Evolutionary conservation across 2,113 vertebrate genomes (phyloP).

Genomic region (Otus sunia): DNA sequence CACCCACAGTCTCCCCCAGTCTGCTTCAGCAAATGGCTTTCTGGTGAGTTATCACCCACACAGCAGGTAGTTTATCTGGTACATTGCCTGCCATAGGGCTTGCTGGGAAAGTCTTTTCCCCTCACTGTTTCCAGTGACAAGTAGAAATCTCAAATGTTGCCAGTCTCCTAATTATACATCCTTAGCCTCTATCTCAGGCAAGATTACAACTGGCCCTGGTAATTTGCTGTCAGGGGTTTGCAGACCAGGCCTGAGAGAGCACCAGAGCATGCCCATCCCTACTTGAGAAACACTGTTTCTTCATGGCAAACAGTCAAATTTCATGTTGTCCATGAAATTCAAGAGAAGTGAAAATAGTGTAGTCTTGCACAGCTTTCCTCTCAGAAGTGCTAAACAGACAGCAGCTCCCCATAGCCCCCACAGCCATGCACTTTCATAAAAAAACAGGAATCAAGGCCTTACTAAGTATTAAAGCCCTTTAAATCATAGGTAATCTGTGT

Average conservation of each 20-base stretch:
- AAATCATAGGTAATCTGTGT: slow-evolving; percentile 57
- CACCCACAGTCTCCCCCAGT: not conserved
- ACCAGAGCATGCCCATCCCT: not conserved
- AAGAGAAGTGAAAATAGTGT: not conserved
- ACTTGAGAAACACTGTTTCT: not conserved
- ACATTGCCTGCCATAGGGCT: not conserved
- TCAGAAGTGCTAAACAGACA: slow-evolving; percentile 45
- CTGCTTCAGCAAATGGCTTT: not conserved
- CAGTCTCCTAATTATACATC: not conserved
- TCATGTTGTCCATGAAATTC: not conserved
- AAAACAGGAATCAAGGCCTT: not conserved
- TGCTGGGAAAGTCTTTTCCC: not conserved
- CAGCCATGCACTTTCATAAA: slow-evolving; percentile 43
- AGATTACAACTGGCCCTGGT: not conserved
- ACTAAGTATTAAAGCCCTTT: not conserved
- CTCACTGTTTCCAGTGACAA: not conserved
- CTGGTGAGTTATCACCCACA: not conserved
- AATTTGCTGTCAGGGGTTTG: not conserved
- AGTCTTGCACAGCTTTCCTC: not conserved
- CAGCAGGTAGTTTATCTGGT: accelerated
- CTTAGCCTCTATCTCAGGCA: not conserved
- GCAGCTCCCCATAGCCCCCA: slow-evolving; percentile 7
- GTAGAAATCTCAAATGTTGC: not conserved
- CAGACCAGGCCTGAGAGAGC: not conserved
- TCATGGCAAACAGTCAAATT: not conserved